Base-by-base conservation (phyloP, 2,113 vertebrate species). In the Crocuta crocuta region DNA sequence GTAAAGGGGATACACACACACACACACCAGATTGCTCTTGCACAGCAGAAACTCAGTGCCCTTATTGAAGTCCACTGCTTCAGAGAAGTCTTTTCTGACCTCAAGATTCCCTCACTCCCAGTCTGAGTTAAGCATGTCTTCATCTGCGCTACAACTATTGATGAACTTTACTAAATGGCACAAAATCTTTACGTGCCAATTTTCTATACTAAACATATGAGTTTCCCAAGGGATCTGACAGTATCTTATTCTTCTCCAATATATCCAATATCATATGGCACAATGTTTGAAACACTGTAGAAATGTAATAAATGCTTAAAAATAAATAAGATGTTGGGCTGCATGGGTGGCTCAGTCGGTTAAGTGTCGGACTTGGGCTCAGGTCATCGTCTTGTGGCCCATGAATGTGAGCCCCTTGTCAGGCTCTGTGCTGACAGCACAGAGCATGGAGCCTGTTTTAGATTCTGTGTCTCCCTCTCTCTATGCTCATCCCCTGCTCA, bases 261-360 rank as follows among this genome's bases (percentile, higher is more conserved):
- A n/a, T 68, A 73, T 50, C 33, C 53, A 26, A 71, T 65, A 81
- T n/a, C 39, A 11, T 73, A 83, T 71, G 78, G 2, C 7, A 76
- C n/a, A 35, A 53, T 81, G 28, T 55, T 31, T 26, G 23, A 84
- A 84, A 86, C 65, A 74, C 1, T 82, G 5, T 58, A 74, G 43
- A 94, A 96, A 74, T 48, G 66, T 66, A 97, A 94, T 70, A 53
- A 79, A 58, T n/a, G 17, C 43, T 66, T 55, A 21, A 92, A 92
- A 87, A 65, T 33, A 55, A 87, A 65, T 89, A 16, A 48, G 21
- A 82, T 23, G 21, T 23, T 23, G 21, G 58, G 8, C 17, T 7
- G 2, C 58, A 21, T 61, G 58, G 58, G 58, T 61, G 58, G 19
- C 58, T 61, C 58, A 23, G 58, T 23, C 21, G 2, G 58, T 61